These are phyloP conservation scores for Hydrotaea diabolus DNA, from an alignment of 2,888 invertebrate species.

Conservation along the genomic window DNA sequence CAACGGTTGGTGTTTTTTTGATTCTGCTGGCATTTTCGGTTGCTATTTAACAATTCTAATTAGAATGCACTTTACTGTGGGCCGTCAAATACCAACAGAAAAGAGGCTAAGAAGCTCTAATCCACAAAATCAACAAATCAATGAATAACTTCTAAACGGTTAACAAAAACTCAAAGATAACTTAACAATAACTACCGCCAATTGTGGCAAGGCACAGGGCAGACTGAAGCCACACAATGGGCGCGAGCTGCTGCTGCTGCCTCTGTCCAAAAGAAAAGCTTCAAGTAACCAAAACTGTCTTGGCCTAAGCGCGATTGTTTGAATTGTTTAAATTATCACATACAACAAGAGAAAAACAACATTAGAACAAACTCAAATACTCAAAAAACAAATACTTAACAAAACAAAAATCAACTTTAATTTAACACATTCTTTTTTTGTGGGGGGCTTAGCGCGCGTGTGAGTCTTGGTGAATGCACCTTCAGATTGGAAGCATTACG, in stretches of 20 bases:
- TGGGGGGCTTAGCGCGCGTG: too few relatives aligned
- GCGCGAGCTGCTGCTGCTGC: background rate
- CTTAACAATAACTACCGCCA: conserved; percentile 12
- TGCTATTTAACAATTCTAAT: conserved; percentile 6
- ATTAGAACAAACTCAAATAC: conserved; percentile 13
- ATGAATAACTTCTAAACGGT: conserved; percentile 12
- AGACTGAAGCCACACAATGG: background rate
- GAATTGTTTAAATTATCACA: conserved; percentile 57
- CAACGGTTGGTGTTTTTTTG: background rate
- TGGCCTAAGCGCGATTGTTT: conserved; percentile 53
- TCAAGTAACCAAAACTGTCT: conserved; percentile 41
- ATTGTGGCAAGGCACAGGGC: background rate
- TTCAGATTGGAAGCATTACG: background rate
- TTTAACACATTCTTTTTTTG: conserved; percentile 48
- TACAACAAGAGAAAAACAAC: conserved; percentile 23
- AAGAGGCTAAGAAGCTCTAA: conserved; percentile 20
- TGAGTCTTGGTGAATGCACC: background rate
- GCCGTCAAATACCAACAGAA: background rate
- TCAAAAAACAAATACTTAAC: conserved; percentile 33
- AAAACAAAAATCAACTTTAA: background rate
- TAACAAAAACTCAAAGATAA: conserved; percentile 26
- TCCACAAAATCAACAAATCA: conserved; percentile 15
- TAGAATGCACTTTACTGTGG: background rate
- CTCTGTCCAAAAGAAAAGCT: background rate
- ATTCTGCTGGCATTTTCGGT: background rate